Base-by-base conservation (phyloP, 1,140 invertebrate species). In the Drosophila sechellia region DNA sequence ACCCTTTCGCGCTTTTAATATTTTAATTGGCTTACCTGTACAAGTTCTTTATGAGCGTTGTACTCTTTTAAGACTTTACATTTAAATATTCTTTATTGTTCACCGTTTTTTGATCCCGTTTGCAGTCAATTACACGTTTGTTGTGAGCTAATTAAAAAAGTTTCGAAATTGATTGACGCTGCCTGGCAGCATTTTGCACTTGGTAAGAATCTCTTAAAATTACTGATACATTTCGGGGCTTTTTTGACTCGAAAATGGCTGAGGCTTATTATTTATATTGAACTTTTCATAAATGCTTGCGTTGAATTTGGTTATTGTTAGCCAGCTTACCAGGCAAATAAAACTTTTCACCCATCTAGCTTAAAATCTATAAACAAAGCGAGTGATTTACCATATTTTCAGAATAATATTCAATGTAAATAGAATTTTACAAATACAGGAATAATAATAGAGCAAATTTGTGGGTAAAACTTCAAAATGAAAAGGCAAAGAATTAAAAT, bases 281-380 rank as follows among this genome's bases (percentile, higher is more conserved):
- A 52, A 69, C 45, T 42, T 50, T 53, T 11, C 13, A 42, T 27
- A 45, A 31, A 22, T 17, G 42, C 22, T 22, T 46, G 42, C 4
- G 2, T 40, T 27, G 5, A 48, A 39, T 64, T 35, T 68, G 20
- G 37, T 42, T 57, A 6, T 70, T 46, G 10, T 49, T 56, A 25
- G 15, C 13, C 17, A 25, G 25, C 22, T 43, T 53, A 31, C 4
- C 15, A 13, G 50, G 17, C 15, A 49, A 59, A 34, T 31, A 63
- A 46, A 64, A 68, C 71, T 68, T 78, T 63, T 59, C 42, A 63
- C 20, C 45, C 50, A 73, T 65, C 40, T 57, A 66, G 45, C 40
- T 74, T 46, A 63, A 77, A 87, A 83, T 83, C 83, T 79, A 86
- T 86, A 79, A 58, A 65, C 43, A 54, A 43, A 39, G 20, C 20